A percentile compares a stretch with the other conserved stretches of the same genome.
phyloP scores from a whole-genome alignment of 2,797 vertebrate genomes.

The Tenualosa ilisha region DNA sequence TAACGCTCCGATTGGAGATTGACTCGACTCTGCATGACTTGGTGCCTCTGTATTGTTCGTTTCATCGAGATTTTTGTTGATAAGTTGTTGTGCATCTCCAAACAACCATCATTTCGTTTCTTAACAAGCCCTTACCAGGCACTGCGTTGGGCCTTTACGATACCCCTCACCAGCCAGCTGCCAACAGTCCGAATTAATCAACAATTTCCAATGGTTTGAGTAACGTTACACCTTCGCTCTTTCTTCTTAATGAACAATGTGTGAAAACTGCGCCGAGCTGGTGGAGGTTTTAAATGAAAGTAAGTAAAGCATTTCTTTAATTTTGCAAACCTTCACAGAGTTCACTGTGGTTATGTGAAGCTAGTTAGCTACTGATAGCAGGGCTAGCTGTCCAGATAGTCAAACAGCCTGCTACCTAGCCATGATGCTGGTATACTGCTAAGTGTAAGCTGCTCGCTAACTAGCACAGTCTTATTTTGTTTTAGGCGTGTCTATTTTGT shows the following conservation, averaged over 20 bases:
- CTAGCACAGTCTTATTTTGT: slow-evolving; percentile 8
- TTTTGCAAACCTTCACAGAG: not conserved
- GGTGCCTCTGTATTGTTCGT: slow-evolving; percentile 61
- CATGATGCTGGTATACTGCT: not conserved
- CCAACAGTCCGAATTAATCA: slow-evolving; percentile 60
- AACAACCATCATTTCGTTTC: slow-evolving; percentile 46
- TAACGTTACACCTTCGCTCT: slow-evolving; percentile 57
- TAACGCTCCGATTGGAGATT: slow-evolving; percentile 73
- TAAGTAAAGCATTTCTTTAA: slow-evolving; percentile 74
- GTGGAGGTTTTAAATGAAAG: slow-evolving; percentile 99
- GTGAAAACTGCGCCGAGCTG: slow-evolving; percentile 99
- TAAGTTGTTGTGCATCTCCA: slow-evolving; percentile 42
- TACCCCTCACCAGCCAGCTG: slow-evolving; percentile 65
- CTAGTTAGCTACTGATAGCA: not conserved
- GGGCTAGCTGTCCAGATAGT: not conserved
- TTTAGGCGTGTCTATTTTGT: not conserved
- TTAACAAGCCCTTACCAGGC: slow-evolving; percentile 66
- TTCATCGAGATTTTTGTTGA: slow-evolving; percentile 63
- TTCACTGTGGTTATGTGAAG: slow-evolving; percentile 12
- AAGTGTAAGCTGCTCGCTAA: not conserved
- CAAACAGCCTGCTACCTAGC: slow-evolving; percentile 6
- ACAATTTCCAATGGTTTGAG: slow-evolving; percentile 85
- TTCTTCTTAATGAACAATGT: slow-evolving; percentile 91
- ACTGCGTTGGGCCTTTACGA: slow-evolving; percentile 65
- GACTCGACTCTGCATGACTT: slow-evolving; percentile 65